Evolutionary conservation across 2,113 vertebrate species (phyloP).

Genomic region (Gallinago undulata): DNA sequence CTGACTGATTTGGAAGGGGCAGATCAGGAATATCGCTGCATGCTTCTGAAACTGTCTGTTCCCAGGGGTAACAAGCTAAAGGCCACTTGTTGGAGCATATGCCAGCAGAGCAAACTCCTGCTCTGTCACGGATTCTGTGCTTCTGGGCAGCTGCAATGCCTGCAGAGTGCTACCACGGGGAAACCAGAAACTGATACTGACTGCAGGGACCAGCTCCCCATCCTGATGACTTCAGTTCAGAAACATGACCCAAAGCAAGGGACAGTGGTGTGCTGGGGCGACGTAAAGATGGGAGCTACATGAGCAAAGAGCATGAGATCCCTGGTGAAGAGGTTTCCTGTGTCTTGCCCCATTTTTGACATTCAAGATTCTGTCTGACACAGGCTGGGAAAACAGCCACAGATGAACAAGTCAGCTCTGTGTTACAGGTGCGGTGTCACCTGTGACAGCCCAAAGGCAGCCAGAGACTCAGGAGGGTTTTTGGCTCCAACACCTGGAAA

Average conservation of each 20-base stretch:
- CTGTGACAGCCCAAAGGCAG: background rate
- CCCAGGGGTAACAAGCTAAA: background rate
- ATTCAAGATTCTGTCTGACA: background rate
- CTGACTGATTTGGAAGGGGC: background rate
- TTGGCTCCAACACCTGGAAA: background rate
- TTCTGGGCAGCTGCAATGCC: background rate
- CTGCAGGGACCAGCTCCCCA: background rate
- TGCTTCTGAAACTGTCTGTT: background rate
- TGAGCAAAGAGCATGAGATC: background rate
- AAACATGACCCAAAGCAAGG: background rate
- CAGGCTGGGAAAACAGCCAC: background rate
- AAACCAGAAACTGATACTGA: background rate
- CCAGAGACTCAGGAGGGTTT: background rate
- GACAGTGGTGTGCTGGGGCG: accelerated
- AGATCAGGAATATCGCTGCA: background rate
- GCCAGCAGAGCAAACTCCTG: background rate
- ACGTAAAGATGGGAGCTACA: background rate
- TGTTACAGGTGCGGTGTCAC: background rate
- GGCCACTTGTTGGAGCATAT: background rate
- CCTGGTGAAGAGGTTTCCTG: background rate
- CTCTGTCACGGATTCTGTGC: background rate
- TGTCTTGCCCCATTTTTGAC: background rate
- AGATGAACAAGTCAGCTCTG: background rate
- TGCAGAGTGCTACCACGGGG: background rate
- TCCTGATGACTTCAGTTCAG: background rate